Percentiles rank a stretch among this genome's conserved stretches.
phyloP scores from a whole-genome alignment of 2,888 invertebrate genomes.

The Lithophane socia region DNA sequence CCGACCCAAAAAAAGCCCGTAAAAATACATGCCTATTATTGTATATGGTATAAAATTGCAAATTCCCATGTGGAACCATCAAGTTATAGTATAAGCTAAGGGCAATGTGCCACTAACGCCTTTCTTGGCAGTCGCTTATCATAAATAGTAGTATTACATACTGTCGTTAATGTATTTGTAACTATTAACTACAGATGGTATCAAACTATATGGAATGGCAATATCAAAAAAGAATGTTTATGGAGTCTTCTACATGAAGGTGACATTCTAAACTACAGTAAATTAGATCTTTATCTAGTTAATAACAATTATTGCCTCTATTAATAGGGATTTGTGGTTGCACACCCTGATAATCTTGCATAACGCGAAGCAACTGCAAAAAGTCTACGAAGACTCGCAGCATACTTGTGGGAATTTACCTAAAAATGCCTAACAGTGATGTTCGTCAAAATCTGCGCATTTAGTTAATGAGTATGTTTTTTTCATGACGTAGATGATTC shows the following conservation, averaged over 20 bases:
- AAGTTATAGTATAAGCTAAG: slow-evolving; percentile 9
- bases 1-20: not conserved
- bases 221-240: slow-evolving; percentile 3
- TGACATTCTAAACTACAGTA: not conserved
- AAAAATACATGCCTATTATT: slow-evolving; percentile 1
- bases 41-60: slow-evolving; percentile 34
- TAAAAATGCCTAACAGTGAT: not conserved
- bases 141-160: slow-evolving; percentile 36
- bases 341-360: too few species aligned
- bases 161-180: slow-evolving; percentile 28
- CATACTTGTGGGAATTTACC: not conserved
- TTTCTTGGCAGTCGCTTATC: slow-evolving; percentile 31
- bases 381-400: too few species aligned
- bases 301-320: not conserved
- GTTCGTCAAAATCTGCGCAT: not conserved
- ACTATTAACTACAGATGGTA: slow-evolving; percentile 15
- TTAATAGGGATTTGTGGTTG: not conserved
- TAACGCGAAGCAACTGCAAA: too few species aligned
- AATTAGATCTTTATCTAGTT: slow-evolving; percentile 1
- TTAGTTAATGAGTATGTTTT: not conserved
- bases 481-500: not conserved
- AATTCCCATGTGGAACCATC: slow-evolving; percentile 22
- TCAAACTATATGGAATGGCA: not conserved
- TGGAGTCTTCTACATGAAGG: not conserved
- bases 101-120: slow-evolving; percentile 39